Conservation (phyloP, 2,888 invertebrate species). For the Apoda limacodes region DNA sequence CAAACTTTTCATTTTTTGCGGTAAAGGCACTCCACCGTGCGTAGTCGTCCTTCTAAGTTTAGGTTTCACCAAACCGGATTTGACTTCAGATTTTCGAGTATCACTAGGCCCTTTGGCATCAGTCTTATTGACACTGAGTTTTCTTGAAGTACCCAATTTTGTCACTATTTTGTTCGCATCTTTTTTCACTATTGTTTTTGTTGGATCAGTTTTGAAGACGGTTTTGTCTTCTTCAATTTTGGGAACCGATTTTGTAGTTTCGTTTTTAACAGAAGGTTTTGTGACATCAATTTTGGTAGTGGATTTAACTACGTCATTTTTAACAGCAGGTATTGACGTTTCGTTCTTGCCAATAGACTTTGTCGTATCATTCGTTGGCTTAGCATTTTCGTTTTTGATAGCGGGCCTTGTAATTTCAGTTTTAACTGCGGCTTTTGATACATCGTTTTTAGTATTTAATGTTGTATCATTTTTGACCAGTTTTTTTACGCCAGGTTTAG, state of each 20-base stretch:
- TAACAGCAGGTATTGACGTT: too few species aligned
- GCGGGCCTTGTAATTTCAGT: too few species aligned
- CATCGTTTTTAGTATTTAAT: conserved; percentile 19
- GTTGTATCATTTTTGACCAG: conserved; percentile 2
- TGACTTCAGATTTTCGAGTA: conserved; percentile 7
- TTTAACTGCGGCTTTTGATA: conserved; percentile 24
- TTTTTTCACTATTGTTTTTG: conserved; percentile 10
- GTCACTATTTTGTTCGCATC: conserved; percentile 20
- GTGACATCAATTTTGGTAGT: too few species aligned
- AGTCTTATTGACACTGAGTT: conserved; percentile 11
- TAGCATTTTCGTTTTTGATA: too few species aligned
- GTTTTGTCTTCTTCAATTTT: too few species aligned
- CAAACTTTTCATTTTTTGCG: conserved; percentile 49
- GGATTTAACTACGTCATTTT: too few species aligned
- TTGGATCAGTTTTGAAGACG: neutral
- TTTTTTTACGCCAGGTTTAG: conserved; percentile 18
- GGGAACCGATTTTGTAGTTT: too few species aligned
- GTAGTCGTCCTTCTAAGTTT: conserved; percentile 29
- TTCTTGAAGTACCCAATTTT: conserved; percentile 18
- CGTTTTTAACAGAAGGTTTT: too few species aligned
- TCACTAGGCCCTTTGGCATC: conserved; percentile 14
- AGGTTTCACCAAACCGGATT: conserved; percentile 17
- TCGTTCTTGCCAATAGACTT: too few species aligned
- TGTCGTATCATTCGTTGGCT: too few species aligned
- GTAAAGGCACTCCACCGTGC: conserved; percentile 49